phyloP scores from a whole-genome alignment of 2,888 invertebrate species.

The Siphonodentalium dalli region DNA sequence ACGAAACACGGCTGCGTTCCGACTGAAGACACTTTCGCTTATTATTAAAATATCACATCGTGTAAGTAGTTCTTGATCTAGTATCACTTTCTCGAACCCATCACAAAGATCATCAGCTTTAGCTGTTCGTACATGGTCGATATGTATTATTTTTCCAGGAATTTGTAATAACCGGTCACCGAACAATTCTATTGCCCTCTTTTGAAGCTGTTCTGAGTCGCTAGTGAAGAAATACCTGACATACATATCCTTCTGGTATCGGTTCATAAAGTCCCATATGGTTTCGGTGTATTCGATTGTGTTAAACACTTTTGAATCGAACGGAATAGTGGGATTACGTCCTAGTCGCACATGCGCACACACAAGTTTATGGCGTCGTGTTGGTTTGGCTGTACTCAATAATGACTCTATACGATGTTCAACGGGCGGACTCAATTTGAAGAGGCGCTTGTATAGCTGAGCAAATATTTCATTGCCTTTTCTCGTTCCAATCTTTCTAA shows the following conservation, averaged over 20 bases:
- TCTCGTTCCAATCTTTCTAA: too few species aligned
- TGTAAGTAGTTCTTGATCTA: conserved; percentile 17
- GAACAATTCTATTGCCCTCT: neutral
- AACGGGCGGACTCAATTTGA: conserved; percentile 1
- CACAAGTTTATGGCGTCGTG: conserved; percentile 1
- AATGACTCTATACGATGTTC: neutral
- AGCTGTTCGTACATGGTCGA: conserved; percentile 2
- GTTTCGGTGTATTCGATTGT: conserved; percentile 12
- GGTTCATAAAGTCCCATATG: conserved; percentile 6
- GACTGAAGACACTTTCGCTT: conserved; percentile 22
- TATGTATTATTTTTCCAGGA: conserved; percentile 11
- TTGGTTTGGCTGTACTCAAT: too few species aligned
- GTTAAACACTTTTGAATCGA: neutral
- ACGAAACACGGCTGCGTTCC: conserved; percentile 17
- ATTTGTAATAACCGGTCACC: neutral
- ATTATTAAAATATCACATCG: conserved; percentile 20
- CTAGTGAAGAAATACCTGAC: conserved; percentile 18
- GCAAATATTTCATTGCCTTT: conserved; percentile 1
- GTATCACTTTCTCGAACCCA: conserved; percentile 11
- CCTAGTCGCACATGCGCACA: conserved; percentile 25
- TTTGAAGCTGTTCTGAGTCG: conserved; percentile 16
- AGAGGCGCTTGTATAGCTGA: conserved; percentile 7
- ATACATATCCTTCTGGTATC: neutral
- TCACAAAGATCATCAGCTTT: conserved; percentile 3
- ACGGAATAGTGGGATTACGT: conserved; percentile 18